Conservation (phyloP, 1,140 invertebrate species). For the Oncopodura yosiiana region DNA sequence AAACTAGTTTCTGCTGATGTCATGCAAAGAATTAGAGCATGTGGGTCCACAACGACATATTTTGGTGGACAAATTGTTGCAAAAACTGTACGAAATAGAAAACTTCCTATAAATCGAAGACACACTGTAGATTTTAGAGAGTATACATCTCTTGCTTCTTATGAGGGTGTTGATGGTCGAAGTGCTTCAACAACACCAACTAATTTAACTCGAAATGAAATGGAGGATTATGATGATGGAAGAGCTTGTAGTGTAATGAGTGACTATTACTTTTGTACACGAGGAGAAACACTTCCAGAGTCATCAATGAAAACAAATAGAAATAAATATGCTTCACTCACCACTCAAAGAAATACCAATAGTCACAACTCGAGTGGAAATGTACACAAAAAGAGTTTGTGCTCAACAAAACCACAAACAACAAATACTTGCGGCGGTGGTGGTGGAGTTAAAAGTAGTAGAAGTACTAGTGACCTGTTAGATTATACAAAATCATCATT, state of each 20-base stretch:
- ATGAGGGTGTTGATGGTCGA: not conserved
- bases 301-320: no score
- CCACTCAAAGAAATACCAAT: no score
- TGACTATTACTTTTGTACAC: no score
- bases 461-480: no score
- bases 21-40: slow-evolving; percentile 72
- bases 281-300: no score
- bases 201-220: slow-evolving; percentile 38
- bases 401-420: not conserved
- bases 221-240: slow-evolving; percentile 40
- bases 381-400: no score
- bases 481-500: no score
- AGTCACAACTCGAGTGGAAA: no score
- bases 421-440: not conserved
- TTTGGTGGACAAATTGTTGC: slow-evolving; percentile 67
- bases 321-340: no score
- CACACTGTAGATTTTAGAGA: slow-evolving; percentile 18
- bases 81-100: slow-evolving; percentile 52
- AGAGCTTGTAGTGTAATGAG: no score
- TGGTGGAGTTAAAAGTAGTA: no score
- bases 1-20: slow-evolving; percentile 54
- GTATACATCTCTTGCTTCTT: slow-evolving; percentile 6
- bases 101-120: slow-evolving; percentile 49
- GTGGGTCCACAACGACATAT: slow-evolving; percentile 73
- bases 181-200: slow-evolving; percentile 42